These are phyloP conservation scores for Enchytraeus crypticus DNA, from an alignment of 2,888 invertebrate species.

Conservation along the genomic window DNA sequence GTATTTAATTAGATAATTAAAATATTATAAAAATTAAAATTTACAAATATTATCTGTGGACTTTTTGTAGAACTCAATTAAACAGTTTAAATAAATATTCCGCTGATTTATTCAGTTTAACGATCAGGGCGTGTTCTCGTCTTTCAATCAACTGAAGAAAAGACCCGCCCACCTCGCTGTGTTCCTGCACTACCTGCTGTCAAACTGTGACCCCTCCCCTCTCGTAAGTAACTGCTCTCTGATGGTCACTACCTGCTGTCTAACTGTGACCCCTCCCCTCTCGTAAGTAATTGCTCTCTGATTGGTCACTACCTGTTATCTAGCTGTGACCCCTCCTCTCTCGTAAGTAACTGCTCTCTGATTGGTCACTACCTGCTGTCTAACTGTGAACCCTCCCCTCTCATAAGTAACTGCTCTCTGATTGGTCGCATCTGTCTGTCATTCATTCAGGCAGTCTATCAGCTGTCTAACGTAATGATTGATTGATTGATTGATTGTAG, in stretches of 20 bases:
- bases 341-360: constrained; percentile 52
- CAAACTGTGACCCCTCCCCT: constrained; percentile 71
- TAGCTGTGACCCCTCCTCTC: constrained; percentile 69
- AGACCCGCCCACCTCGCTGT: constrained; percentile 86
- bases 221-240: too few relatives aligned
- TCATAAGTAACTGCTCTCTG: too few relatives aligned
- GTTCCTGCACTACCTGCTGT: constrained; percentile 71
- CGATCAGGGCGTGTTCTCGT: constrained; percentile 75
- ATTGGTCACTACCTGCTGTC: constrained; percentile 61
- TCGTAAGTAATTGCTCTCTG: constrained; percentile 52
- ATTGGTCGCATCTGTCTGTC: too few relatives aligned
- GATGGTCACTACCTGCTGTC: constrained; percentile 67
- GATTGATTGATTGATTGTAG: too few relatives aligned
- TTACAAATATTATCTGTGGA: too few relatives aligned
- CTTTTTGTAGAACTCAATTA: too few relatives aligned
- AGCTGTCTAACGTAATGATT: too few relatives aligned
- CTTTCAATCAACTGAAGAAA: constrained; percentile 69
- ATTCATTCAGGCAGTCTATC: too few relatives aligned
- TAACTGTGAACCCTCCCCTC: constrained; percentile 69
- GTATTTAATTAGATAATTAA: too few relatives aligned
- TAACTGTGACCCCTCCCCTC: constrained; percentile 69
- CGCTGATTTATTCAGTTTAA: too few relatives aligned
- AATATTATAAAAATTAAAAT: too few relatives aligned
- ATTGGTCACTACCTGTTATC: constrained; percentile 61
- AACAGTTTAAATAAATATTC: too few relatives aligned